Percentiles rank a stretch among this genome's conserved stretches.
Conservation (phyloP, 2,797 vertebrate genomes). For the Cottoperca gobio region DNA sequence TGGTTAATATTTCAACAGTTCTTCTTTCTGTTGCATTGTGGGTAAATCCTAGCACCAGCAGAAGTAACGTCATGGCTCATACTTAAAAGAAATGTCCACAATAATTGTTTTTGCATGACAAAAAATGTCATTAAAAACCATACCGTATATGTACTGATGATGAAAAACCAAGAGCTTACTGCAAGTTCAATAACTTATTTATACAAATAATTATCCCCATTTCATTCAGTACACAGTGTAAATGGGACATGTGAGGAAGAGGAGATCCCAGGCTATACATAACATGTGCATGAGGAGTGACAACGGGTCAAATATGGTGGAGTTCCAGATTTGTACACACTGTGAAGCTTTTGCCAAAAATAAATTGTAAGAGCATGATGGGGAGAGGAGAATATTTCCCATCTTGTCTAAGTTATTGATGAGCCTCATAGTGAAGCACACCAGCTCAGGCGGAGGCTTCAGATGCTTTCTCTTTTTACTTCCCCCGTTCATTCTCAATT, state of each 20-base stretch:
- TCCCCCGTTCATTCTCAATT: conserved; percentile 31
- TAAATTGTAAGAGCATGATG: conserved; percentile 3
- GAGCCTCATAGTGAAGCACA: conserved; percentile 34
- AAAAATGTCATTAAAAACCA: not conserved
- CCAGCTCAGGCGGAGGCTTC: conserved; percentile 34
- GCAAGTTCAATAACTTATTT: conserved; percentile 6
- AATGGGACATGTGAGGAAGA: too few relatives aligned
- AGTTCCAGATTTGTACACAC: conserved; percentile 20
- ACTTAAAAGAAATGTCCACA: too few relatives aligned
- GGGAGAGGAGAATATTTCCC: conserved; percentile 39
- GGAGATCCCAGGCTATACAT: too few relatives aligned
- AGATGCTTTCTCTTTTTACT: conserved; percentile 26
- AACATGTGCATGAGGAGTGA: too few relatives aligned
- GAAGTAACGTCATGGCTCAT: not conserved
- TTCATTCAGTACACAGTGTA: not conserved
- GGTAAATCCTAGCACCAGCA: not conserved
- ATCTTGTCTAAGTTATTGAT: conserved; percentile 63
- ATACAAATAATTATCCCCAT: conserved; percentile 8
- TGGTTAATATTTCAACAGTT: conserved; percentile 4
- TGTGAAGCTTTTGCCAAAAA: conserved; percentile 27
- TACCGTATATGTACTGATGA: not conserved
- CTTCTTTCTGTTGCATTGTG: conserved; percentile 17
- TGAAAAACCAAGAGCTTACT: not conserved
- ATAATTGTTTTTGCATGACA: not conserved
- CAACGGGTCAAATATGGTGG: too few relatives aligned